Conservation (phyloP, 2,888 invertebrate species). For the Tyria jacobaeae region DNA sequence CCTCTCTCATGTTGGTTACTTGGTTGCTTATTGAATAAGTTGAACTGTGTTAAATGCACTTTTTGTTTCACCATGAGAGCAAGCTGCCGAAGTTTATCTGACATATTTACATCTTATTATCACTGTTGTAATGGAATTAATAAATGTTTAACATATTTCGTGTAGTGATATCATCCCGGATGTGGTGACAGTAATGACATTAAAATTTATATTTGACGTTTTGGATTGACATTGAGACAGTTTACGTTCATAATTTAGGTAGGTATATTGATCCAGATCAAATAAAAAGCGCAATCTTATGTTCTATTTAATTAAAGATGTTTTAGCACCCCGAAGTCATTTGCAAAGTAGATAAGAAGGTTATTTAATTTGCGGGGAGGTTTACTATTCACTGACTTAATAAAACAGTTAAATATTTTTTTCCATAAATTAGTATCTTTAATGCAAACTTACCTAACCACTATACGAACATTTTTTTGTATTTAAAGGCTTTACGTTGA, state of each 20-base stretch:
- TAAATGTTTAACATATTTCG: slow-evolving; percentile 45
- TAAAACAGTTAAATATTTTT: too few relatives aligned
- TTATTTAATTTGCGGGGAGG: too few relatives aligned
- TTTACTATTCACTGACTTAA: too few relatives aligned
- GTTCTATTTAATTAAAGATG: too few relatives aligned
- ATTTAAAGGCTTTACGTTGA: too few relatives aligned
- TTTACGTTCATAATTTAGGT: background rate
- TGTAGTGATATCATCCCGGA: slow-evolving; percentile 55
- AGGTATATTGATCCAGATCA: background rate
- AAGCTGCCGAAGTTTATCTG: slow-evolving; percentile 74
- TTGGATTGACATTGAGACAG: slow-evolving; percentile 1
- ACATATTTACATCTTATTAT: slow-evolving; percentile 77
- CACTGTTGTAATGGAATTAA: slow-evolving; percentile 41
- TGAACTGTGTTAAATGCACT: slow-evolving; percentile 64
- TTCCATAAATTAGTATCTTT: too few relatives aligned
- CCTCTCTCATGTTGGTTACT: slow-evolving; percentile 67
- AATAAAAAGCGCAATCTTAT: too few relatives aligned
- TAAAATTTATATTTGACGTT: slow-evolving; percentile 5
- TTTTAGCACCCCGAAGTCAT: too few relatives aligned
- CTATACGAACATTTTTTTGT: too few relatives aligned
- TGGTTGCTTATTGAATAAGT: slow-evolving; percentile 24
- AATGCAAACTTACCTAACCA: too few relatives aligned
- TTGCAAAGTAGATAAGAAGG: too few relatives aligned
- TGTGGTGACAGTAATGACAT: slow-evolving; percentile 26
- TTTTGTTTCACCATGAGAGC: slow-evolving; percentile 74